Base-by-base conservation (phyloP, 2,888 invertebrate genomes). In the Drosophila fungiperda region DNA sequence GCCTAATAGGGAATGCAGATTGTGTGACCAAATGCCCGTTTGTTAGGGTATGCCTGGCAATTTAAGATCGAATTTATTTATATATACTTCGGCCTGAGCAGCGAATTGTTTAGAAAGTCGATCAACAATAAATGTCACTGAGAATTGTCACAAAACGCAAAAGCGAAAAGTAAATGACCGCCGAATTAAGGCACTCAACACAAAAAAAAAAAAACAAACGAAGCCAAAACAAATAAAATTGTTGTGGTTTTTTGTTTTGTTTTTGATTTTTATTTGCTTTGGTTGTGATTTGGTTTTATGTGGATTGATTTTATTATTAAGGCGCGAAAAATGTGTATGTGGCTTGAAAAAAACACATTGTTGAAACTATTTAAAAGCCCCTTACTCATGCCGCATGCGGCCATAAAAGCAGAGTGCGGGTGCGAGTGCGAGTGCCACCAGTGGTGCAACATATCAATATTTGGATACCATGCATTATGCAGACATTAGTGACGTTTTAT, bases 101-200 rank as follows among this genome's bases (percentile, higher is more conserved):
- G 54, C 54, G 45, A 77, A 49, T 78, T 85, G 83, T 36, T 85
- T 85, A 77, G 83, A 83, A 85, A 83, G 77, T 77, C 79, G 73
- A 79, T 80, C 66, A 66, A 80, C 74, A 84, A 78, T 79, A 64
- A 68, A 68, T 66, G 58, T 61, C 76, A 57, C 32, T 32, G 71
- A 26, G 73, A 83, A 85, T 60, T 71, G 77, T 70, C 42, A 53
- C 79, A 69, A 77, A 78, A 63, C 67, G 79, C 40, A 79, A 69
- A 45, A 69, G 63, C 71, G 53, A 81, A 83, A 81, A 81, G 83
- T 83, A 83, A 83, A 83, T 72, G 83, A 85, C 83, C 83, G 81
- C 63, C 54, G 52, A 78, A 68, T 57, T 49, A 42, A 68, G 48
- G 26, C 40, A 53, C n/a, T 40, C n/a, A 8, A 35, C 49, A 42